phyloP scores from a whole-genome alignment of 2,888 invertebrate genomes.

The Agrotis ipsilon region DNA sequence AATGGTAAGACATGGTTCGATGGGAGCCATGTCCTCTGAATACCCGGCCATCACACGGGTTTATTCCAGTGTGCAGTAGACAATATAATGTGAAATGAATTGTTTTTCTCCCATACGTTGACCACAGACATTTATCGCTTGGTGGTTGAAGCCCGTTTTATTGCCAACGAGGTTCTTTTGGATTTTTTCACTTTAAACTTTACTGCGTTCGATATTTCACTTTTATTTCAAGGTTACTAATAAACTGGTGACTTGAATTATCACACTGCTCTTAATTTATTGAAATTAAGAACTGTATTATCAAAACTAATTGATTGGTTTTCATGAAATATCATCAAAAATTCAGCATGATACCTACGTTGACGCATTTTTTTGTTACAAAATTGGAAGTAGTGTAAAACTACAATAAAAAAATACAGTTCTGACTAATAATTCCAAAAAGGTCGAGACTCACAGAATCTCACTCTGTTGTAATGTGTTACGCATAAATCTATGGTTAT shows the following conservation, averaged over 20 bases:
- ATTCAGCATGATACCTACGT: no score
- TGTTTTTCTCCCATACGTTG: conserved; percentile 52
- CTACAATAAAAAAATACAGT: background rate
- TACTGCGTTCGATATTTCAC: conserved; percentile 34
- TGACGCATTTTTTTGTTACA: no score
- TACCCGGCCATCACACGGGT: conserved; percentile 40
- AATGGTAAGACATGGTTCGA: conserved; percentile 39
- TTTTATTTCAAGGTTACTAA: conserved; percentile 41
- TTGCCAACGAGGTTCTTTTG: conserved; percentile 37
- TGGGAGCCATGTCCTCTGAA: conserved; percentile 45
- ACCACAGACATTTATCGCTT: conserved; percentile 62
- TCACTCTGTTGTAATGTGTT: conserved; percentile 2
- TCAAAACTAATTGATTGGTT: background rate
- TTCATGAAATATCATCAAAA: no score
- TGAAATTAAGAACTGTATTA: no score
- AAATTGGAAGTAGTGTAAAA: no score
- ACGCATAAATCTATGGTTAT: conserved; percentile 9
- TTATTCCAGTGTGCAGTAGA: conserved; percentile 43
- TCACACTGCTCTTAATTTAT: background rate
- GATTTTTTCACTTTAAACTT: conserved; percentile 26
- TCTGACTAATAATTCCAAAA: background rate
- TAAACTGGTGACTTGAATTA: conserved; percentile 13
- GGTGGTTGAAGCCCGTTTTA: conserved; percentile 50
- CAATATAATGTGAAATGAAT: conserved; percentile 63
- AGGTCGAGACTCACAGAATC: background rate